These are phyloP conservation scores for Megaceryle maxima DNA, from an alignment of 2,113 vertebrate species.

Conservation along the genomic window DNA sequence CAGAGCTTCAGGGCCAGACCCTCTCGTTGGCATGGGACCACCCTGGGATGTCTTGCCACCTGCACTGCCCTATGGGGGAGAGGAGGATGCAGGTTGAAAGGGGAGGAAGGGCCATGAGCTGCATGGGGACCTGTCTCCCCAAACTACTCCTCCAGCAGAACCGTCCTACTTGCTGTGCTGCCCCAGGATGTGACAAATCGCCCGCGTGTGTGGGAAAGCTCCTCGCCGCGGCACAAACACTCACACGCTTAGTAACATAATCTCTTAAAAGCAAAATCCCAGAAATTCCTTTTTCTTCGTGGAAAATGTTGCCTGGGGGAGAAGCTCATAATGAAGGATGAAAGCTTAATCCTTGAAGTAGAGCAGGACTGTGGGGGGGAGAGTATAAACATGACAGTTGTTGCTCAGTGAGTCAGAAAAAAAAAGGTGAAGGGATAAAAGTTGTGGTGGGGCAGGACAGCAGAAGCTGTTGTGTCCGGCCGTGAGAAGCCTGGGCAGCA, in stretches of 20 bases:
- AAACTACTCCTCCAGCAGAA: neutral
- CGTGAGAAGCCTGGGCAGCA: accelerated
- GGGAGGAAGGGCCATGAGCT: neutral
- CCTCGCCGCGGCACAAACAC: neutral
- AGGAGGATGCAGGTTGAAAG: neutral
- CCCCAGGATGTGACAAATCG: neutral
- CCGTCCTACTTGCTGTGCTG: accelerated
- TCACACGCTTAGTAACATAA: conserved; percentile 48
- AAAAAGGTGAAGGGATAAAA: neutral
- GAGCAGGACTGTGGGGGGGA: neutral
- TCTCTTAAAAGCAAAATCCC: conserved; percentile 65
- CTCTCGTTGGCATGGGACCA: accelerated
- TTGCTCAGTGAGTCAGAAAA: neutral
- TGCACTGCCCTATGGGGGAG: accelerated
- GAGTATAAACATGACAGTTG: conserved; percentile 34
- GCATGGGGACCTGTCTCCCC: neutral
- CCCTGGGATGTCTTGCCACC: accelerated
- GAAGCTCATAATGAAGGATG: conserved; percentile 55
- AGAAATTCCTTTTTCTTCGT: conserved; percentile 56
- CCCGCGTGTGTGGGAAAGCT: neutral
- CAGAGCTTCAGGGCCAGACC: neutral
- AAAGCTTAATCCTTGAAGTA: conserved; percentile 67
- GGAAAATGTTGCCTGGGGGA: conserved; percentile 60
- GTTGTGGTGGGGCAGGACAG: neutral
- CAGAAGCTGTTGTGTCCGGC: neutral